Evolutionary conservation across 2,888 invertebrate species (phyloP).

Genomic region (Hecatera dysodea): DNA sequence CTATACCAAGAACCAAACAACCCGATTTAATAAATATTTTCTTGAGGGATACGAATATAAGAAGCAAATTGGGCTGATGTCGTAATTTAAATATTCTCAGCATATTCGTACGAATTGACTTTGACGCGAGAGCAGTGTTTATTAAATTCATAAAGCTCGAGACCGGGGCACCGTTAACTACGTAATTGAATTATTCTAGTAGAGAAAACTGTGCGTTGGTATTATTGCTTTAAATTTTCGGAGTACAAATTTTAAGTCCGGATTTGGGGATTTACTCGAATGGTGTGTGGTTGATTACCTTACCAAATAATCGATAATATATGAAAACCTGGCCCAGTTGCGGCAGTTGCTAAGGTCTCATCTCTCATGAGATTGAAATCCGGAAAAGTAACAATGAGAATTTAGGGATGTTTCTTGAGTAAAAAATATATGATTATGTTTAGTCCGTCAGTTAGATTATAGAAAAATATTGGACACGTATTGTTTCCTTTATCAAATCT

Average conservation of each 20-base stretch:
- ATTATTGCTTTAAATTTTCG: constrained; percentile 30
- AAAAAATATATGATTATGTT: too few relatives aligned
- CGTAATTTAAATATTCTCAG: constrained; percentile 39
- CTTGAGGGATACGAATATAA: constrained; percentile 7
- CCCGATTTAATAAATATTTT: constrained; percentile 21
- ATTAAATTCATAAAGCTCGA: constrained; percentile 58
- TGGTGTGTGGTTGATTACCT: constrained; percentile 31
- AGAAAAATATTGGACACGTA: too few relatives aligned
- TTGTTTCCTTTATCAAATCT: too few relatives aligned
- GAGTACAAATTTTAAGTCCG: constrained; percentile 18
- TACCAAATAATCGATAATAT: constrained; percentile 12
- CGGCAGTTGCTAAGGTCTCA: not conserved
- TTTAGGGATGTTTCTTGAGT: too few relatives aligned
- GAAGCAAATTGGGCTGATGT: constrained; percentile 37
- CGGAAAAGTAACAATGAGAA: not conserved
- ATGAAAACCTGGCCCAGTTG: not conserved
- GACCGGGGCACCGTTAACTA: constrained; percentile 43
- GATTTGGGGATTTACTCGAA: constrained; percentile 26
- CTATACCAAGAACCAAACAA: constrained; percentile 3
- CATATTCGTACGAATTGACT: constrained; percentile 44
- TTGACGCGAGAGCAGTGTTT: constrained; percentile 54
- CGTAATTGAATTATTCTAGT: constrained; percentile 53
- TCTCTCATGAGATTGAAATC: not conserved
- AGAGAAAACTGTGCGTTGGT: constrained; percentile 39
- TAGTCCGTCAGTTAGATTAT: too few relatives aligned